Conservation (phyloP, 2,113 vertebrate species). For the Papio anubis region DNA sequence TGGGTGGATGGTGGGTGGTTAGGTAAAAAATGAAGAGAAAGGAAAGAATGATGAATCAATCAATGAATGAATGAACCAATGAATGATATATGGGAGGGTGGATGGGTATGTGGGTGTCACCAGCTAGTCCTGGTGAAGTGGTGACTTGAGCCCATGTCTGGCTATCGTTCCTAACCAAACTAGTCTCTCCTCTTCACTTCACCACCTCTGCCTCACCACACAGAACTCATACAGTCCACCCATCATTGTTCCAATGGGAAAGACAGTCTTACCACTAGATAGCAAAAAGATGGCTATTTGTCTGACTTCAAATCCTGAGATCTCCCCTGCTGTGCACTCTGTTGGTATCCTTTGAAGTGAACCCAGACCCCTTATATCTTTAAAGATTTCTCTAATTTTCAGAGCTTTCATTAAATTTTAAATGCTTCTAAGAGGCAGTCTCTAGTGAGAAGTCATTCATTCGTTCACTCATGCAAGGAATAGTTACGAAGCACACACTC, state of each 20-base stretch:
- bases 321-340: not conserved
- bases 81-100: too few relatives aligned
- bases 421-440: not conserved
- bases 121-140: not conserved
- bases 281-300: not conserved
- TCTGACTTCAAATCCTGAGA: not conserved
- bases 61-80: too few relatives aligned
- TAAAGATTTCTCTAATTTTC: not conserved
- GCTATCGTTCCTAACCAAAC: not conserved
- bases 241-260: not conserved
- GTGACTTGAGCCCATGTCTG: not conserved
- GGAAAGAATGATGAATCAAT: too few relatives aligned
- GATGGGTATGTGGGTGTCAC: too few relatives aligned
- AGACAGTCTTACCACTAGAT: not conserved
- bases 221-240: not conserved
- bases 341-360: not conserved
- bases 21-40: too few relatives aligned
- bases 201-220: not conserved
- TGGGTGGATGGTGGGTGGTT: too few relatives aligned
- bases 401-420: not conserved
- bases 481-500: not conserved
- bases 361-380: not conserved
- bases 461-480: too few relatives aligned
- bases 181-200: accelerated
- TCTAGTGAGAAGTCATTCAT: not conserved